Evolutionary conservation across 2,888 invertebrate species (phyloP), one percentile per base, ranked within the genome.

Genomic region (Drosophila cracens): DNA sequence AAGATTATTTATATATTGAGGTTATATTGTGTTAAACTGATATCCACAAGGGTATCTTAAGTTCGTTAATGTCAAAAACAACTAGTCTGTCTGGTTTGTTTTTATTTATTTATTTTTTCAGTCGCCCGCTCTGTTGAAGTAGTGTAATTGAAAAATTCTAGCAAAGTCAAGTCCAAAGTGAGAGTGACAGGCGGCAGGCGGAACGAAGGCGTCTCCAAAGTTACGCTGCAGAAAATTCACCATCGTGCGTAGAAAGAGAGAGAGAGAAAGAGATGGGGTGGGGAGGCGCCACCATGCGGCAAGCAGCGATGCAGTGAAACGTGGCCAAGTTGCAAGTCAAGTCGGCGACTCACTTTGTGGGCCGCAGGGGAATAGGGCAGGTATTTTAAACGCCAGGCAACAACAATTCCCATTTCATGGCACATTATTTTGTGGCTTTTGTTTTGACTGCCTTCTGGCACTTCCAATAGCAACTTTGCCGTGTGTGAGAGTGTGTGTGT

Each of bases 361-460:
- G 36, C 48, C 18, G 33, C n/a, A 11, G 25, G 27, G 10, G 33
- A 11, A 27, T 40, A 16, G 11, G 27, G 52, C 33, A 38, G 52
- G 38, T 59, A 48, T 54, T 75, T 60, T 53, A 65, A 58, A 54
- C 49, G 73, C 54, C 58, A 73, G 73, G 62, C 78, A 83, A 79
- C 74, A 82, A 70, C 79, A 83, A 89, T 91, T 90, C 87, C 89
- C 83, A 90, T 90, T 90, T 90, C 91, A 90, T 90, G 90, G 87
- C 89, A 90, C 89, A 91, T 91, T 91, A 91, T 90, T 90, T 89
- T 90, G 91, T 76, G 89, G 86, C 87, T 85, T 80, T 88, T 84
- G 89, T 87, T 81, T 89, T 83, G 79, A 77, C 79, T 83, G 72
- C 73, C 59, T 69, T 73, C 63, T 58, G 79, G 61, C 62, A 43